Percentiles rank a stretch among this genome's conserved stretches.
Evolutionary conservation across 2,113 vertebrate genomes (phyloP).

Genomic region (Alces alces): DNA sequence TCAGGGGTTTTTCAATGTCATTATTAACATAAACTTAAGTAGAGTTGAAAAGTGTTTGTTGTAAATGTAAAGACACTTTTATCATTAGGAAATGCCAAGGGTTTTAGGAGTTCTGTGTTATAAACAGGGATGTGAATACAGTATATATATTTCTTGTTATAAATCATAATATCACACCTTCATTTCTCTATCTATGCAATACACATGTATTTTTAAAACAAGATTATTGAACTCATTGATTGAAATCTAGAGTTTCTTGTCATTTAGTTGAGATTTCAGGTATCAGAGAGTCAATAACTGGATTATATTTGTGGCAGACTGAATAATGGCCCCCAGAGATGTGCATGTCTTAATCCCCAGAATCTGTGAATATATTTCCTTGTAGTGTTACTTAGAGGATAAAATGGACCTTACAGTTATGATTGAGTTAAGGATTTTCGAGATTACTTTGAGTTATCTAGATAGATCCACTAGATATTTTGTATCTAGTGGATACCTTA

Average conservation of each 20-base stretch:
- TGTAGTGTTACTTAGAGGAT: not conserved
- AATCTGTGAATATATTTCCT: not conserved
- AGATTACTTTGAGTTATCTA: not conserved
- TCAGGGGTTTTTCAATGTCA: not conserved
- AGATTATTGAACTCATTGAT: not conserved
- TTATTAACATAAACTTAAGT: not conserved
- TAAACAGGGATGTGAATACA: not conserved
- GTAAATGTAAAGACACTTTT: not conserved
- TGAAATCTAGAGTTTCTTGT: not conserved
- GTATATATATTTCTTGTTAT: not conserved
- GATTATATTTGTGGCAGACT: not conserved
- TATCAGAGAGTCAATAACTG: not conserved
- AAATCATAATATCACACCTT: not conserved
- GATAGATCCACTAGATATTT: not conserved
- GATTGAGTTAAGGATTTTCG: not conserved
- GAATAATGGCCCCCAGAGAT: not conserved
- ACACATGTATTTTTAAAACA: not conserved
- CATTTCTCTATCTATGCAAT: not conserved
- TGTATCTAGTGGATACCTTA: too few relatives aligned
- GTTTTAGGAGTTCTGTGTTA: not conserved
- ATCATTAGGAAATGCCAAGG: not conserved
- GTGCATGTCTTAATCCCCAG: not conserved
- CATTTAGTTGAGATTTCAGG: not conserved
- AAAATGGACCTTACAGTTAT: not conserved
- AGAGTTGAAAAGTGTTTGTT: not conserved